phyloP scores from a whole-genome alignment of 2,888 invertebrate genomes.

The Tipula lateralis region DNA sequence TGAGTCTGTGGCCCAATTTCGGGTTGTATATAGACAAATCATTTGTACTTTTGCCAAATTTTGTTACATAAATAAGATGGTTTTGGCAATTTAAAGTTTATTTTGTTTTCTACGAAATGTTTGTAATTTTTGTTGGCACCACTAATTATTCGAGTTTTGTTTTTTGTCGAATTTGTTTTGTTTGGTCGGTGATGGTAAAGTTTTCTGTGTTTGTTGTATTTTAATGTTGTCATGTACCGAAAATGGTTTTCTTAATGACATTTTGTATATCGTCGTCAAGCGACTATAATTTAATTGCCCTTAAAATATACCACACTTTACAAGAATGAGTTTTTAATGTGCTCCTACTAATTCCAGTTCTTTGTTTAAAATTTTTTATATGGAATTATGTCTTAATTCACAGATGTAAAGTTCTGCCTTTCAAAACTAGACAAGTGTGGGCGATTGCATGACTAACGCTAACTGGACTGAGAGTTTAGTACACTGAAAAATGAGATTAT shows the following conservation, averaged over 20 bases:
- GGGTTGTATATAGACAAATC: background rate
- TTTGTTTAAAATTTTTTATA: no score
- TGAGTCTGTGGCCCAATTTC: background rate
- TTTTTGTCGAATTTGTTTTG: background rate
- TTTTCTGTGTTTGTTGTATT: background rate
- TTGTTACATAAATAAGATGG: background rate
- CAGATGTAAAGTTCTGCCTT: no score
- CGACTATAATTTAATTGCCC: no score
- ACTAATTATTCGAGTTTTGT: background rate
- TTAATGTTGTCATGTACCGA: background rate
- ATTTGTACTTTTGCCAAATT: slow-evolving; percentile 9
- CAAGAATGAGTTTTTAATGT: no score
- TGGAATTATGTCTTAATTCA: no score
- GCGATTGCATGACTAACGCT: no score
- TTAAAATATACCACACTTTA: no score
- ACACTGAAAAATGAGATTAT: no score
- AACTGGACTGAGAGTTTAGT: no score
- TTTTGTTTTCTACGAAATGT: background rate
- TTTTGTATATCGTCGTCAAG: no score
- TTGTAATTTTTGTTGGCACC: background rate
- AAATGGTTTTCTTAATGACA: background rate
- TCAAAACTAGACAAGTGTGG: no score
- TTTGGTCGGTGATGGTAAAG: background rate
- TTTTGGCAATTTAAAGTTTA: background rate
- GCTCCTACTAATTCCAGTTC: no score